phyloP scores from a whole-genome alignment of 2,888 invertebrate genomes.

The Trichogramma dendrolimi region DNA sequence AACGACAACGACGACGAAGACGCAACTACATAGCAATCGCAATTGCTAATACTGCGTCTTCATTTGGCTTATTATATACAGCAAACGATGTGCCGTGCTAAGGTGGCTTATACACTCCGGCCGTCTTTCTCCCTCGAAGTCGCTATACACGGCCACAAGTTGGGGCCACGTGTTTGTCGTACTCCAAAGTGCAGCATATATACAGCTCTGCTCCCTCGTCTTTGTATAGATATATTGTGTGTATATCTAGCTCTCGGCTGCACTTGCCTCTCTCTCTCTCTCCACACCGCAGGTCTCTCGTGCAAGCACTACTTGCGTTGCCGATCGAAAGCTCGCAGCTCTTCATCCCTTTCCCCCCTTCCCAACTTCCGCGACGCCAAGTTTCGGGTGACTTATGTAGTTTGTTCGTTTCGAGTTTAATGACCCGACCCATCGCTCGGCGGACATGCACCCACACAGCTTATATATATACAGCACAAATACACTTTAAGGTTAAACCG shows the following conservation, averaged over 20 bases:
- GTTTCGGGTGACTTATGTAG: conserved; percentile 14
- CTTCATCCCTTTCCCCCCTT: not conserved
- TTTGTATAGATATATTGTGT: not conserved
- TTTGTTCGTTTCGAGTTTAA: conserved; percentile 16
- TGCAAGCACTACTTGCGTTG: no score
- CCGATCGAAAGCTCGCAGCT: no score
- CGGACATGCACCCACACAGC: not conserved
- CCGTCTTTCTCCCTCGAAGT: not conserved
- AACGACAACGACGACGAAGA: no score
- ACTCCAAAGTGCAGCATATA: no score
- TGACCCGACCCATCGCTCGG: conserved; percentile 7
- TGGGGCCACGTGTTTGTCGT: not conserved
- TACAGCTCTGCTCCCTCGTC: no score
- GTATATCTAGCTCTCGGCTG: conserved; percentile 1
- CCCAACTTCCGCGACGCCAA: conserved; percentile 10
- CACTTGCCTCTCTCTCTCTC: not conserved
- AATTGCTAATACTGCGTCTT: no score
- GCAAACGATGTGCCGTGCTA: no score
- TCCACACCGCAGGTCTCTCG: no score
- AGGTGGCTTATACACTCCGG: no score
- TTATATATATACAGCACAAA: not conserved
- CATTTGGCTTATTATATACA: no score
- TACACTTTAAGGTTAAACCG: not conserved
- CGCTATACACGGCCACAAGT: not conserved
- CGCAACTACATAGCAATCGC: no score